Base-by-base conservation (phyloP, 2,113 vertebrate genomes). In the Hepsetus odoe region DNA sequence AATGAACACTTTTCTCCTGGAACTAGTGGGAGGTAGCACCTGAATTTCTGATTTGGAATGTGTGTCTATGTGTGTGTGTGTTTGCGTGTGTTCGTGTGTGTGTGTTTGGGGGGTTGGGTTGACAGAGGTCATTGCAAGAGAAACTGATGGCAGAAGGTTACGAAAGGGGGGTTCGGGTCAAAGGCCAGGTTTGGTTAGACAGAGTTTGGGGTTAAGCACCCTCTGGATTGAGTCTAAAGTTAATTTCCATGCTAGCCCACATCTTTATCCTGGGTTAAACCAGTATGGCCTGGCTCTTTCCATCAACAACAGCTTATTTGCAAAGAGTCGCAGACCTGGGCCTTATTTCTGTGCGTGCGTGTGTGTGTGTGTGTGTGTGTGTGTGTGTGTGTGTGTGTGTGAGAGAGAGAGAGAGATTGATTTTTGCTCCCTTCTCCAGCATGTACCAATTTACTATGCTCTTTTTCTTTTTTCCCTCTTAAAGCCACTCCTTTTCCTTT, bases 221-320 rank as follows among this genome's bases (percentile, higher is more conserved):
- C 59, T 67, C 83, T 84, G 87, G 88, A 90, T 85, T 74, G 88
- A 88, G 80, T 82, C 85, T 77, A 77, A 79, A 86, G 86, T 90
- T 91, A 90, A 91, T 89, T 91, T 90, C 79, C 24, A 53, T 69
- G 74, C 55, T 75, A 84, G 79, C 83, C 70, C 71, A 82, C 77
- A 87, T 82, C 76, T 88, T 87, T 88, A 90, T 89, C 85, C 11
- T 33, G 22, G 85, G 87, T 87, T 90, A 87, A 90, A 87, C 88
- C 82, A 87, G 86, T 77, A 88, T 56, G 68, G 82, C 87, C 84
- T 61, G 75, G 55, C 74, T 70, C 14, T 78, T 74, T 75, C 88
- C 84, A 90, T 89, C 82, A 92, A 86, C 85, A 88, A 79, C 89
- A 89, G 89, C 81, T 85, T 84, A 83, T 87, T 86, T 81, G 71